These are phyloP conservation scores for Leptarthrus brevirostris DNA, from an alignment of 2,888 invertebrate genomes.

Conservation along the genomic window DNA sequence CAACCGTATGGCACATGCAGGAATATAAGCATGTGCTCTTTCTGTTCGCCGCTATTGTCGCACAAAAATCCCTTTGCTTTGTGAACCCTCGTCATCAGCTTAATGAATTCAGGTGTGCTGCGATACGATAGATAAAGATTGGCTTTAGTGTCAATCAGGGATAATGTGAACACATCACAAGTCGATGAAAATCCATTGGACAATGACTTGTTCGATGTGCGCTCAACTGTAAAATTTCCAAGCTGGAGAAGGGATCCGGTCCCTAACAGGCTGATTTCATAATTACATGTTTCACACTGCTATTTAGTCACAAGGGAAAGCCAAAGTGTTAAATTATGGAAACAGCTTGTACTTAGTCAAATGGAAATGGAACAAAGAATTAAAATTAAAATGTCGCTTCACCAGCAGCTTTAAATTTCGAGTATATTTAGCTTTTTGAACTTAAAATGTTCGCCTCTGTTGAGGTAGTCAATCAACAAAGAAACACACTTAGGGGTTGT, in stretches of 20 bases:
- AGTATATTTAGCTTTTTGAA: too few relatives aligned
- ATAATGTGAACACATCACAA: slow-evolving; percentile 26
- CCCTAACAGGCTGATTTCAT: slow-evolving; percentile 23
- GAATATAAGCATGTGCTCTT: background rate
- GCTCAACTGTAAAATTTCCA: slow-evolving; percentile 16
- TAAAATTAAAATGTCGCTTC: too few relatives aligned
- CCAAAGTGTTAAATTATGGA: background rate
- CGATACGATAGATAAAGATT: slow-evolving; percentile 21
- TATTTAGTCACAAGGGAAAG: background rate
- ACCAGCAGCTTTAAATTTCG: too few relatives aligned
- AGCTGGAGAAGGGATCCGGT: slow-evolving; percentile 34
- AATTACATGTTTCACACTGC: slow-evolving; percentile 26
- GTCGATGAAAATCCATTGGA: slow-evolving; percentile 2
- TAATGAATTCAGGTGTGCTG: slow-evolving; percentile 42
- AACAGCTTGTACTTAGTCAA: too few relatives aligned
- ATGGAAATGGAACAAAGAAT: too few relatives aligned
- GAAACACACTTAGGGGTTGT: too few relatives aligned
- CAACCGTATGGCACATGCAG: background rate
- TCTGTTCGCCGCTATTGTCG: slow-evolving; percentile 32
- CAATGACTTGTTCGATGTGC: slow-evolving; percentile 6
- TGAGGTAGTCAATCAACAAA: too few relatives aligned
- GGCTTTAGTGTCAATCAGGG: slow-evolving; percentile 6
- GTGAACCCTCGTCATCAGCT: slow-evolving; percentile 7
- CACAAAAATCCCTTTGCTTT: slow-evolving; percentile 13
- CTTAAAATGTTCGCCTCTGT: too few relatives aligned